phyloP scores from a whole-genome alignment of 92 coral and sea anemone species.

The Phenganax subtilis region DNA sequence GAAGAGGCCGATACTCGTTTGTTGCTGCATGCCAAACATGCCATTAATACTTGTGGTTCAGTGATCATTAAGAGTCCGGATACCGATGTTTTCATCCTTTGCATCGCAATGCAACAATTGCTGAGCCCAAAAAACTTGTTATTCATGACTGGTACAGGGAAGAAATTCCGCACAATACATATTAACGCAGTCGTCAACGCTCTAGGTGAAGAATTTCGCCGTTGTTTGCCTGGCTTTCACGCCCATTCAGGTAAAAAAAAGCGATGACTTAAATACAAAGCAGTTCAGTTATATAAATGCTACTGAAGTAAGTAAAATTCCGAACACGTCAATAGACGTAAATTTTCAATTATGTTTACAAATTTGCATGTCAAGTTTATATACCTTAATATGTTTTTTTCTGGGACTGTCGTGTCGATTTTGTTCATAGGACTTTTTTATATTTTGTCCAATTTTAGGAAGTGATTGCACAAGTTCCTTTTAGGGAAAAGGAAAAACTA shows the following conservation, averaged over 20 bases:
- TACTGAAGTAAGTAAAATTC: constrained; percentile 5
- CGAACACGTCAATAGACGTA: not conserved
- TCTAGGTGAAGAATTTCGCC: not conserved
- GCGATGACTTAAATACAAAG: not conserved
- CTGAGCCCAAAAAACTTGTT: constrained; percentile 3
- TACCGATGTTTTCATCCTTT: not conserved
- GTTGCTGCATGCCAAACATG: not conserved
- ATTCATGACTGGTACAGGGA: not conserved
- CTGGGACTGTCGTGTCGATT: not conserved
- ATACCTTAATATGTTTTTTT: not conserved
- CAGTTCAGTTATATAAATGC: constrained; percentile 2
- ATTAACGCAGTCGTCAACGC: not conserved
- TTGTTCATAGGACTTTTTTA: constrained; percentile 2
- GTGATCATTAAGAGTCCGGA: not conserved
- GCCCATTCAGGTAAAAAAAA: not conserved
- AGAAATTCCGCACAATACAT: not conserved
- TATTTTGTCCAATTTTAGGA: constrained; percentile 27
- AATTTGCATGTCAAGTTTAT: not conserved
- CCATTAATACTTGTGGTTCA: not conserved
- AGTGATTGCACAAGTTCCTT: constrained; percentile 41
- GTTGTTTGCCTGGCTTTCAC: not conserved
- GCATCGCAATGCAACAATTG: constrained; percentile 3
- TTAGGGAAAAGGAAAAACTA: constrained; percentile 38
- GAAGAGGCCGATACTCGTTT: no score
- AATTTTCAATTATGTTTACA: not conserved